Conservation (phyloP, 1,140 invertebrate genomes). For the Carposina sasakii region DNA sequence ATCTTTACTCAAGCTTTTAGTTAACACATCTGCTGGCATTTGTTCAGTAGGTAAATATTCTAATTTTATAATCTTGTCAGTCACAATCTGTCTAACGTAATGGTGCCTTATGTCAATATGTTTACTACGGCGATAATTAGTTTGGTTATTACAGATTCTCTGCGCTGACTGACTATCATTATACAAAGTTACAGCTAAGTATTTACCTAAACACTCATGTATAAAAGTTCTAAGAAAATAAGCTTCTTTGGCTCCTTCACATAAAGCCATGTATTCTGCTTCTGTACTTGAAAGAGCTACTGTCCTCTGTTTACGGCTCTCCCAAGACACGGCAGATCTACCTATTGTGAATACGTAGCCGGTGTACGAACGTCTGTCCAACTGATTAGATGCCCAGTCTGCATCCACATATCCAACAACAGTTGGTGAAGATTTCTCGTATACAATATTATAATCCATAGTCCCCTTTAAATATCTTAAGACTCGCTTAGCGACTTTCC, state of each 20-base stretch:
- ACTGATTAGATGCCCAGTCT: constrained; percentile 30
- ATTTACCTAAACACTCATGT: constrained; percentile 3
- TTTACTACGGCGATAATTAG: constrained; percentile 10
- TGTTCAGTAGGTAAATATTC: constrained; percentile 13
- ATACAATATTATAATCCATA: not conserved
- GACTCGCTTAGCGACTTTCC: constrained; percentile 8
- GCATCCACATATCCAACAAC: constrained; percentile 38
- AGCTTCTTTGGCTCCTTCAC: constrained; percentile 30
- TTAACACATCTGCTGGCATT: constrained; percentile 14
- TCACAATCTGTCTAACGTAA: constrained; percentile 15
- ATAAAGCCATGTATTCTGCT: constrained; percentile 37
- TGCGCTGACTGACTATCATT: constrained; percentile 6
- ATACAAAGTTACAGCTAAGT: constrained; percentile 3
- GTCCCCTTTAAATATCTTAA: constrained; percentile 10
- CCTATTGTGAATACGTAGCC: constrained; percentile 40
- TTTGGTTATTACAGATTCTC: constrained; percentile 4
- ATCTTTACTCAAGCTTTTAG: constrained; percentile 10
- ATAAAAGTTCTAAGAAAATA: constrained; percentile 21
- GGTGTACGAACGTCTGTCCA: constrained; percentile 39
- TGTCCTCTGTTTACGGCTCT: constrained; percentile 41
- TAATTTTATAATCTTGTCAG: constrained; percentile 10
- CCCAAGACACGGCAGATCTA: constrained; percentile 36
- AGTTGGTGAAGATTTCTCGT: not conserved
- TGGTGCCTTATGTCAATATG: constrained; percentile 18
- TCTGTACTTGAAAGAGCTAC: constrained; percentile 44